Evolutionary conservation across 92 coral and sea anemone genomes (phyloP).

Genomic region (Actinostola sp.): DNA sequence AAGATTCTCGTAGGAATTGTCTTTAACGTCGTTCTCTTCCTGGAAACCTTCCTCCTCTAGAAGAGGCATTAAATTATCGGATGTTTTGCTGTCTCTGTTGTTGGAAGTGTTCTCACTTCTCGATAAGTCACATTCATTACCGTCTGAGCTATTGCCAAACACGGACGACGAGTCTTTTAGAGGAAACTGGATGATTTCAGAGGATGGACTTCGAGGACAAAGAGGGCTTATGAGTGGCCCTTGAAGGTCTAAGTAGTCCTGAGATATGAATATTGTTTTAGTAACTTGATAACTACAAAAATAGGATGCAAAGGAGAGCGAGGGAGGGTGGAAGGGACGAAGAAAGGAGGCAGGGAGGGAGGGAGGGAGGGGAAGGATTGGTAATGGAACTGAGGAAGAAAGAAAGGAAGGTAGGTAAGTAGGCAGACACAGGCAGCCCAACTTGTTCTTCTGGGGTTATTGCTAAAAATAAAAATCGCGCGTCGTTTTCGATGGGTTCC

Average conservation of each 20-base stretch:
- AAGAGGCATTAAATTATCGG: conserved; percentile 28
- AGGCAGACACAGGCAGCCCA: not conserved
- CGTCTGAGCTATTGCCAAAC: conserved; percentile 65
- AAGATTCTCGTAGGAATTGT: conserved; percentile 38
- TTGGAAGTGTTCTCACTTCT: conserved; percentile 58
- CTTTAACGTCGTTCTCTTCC: conserved; percentile 24
- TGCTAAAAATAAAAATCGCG: no score
- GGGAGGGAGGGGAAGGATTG: not conserved
- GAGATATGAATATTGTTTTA: not conserved
- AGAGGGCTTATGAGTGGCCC: conserved; percentile 91
- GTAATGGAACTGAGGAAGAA: not conserved
- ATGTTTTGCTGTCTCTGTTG: conserved; percentile 54
- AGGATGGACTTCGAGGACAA: conserved; percentile 80
- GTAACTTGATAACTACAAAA: not conserved
- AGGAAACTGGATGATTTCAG: conserved; percentile 47
- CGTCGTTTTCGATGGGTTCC: not conserved
- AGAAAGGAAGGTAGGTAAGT: not conserved
- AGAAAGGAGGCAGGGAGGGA: not conserved
- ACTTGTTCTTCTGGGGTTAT: no score
- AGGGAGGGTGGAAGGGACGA: not conserved
- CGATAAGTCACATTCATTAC: conserved; percentile 57
- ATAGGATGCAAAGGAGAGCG: not conserved
- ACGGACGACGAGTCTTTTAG: conserved; percentile 45
- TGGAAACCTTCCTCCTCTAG: conserved; percentile 21
- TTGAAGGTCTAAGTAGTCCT: conserved; percentile 92